Base-by-base conservation (phyloP, 2,113 vertebrate genomes). In the Eulacestoma nigropectus region DNA sequence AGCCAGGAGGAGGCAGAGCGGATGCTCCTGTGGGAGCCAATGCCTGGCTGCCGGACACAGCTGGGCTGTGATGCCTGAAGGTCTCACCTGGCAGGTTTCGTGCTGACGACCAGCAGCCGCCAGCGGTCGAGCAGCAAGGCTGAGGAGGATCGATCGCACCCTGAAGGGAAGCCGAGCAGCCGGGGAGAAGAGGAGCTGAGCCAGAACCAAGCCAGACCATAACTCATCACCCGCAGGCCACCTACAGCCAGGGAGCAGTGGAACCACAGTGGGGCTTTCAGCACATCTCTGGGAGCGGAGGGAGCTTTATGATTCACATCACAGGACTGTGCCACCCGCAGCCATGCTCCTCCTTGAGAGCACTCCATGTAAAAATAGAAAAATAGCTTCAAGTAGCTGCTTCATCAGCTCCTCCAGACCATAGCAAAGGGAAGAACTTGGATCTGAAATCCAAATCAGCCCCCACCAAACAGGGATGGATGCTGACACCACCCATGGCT, bases 161-260 rank as follows among this genome's bases (percentile, higher is more conserved):
- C 56, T 10, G 1, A 2, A 3, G 63, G 65, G 60, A 93, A 77
- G 80, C 55, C 60, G 46, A 89, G 65, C 64, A 64, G 56, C 26
- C 2, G 0, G 13, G 33, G 44, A 70, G 26, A 44, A 73, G 25
- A 81, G 29, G 41, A 92, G 92, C 73, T 1, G 8, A 92, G 89
- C 67, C 37, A 65, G 74, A 89, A 73, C 47, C 8, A 4, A 78
- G 46, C 19, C 50, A 89, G 65, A 44, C 41, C 47, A 3, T 52
- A 91, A 74, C 60, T 94, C 82, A 80, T 42, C 90, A 85, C 79
- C 67, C 57, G 85, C 70, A 79, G 80, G 53, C 52, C 50, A 82
- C 90, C 56, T 18, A 63, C 84, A 65, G 57, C 46, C 5, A 0
- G 52, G 50, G 53, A 57, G 41, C 4, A 0, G 16, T 3, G 11